These are phyloP conservation scores for Branchellion lobata DNA, from an alignment of 2,888 invertebrate genomes.

Conservation along the genomic window DNA sequence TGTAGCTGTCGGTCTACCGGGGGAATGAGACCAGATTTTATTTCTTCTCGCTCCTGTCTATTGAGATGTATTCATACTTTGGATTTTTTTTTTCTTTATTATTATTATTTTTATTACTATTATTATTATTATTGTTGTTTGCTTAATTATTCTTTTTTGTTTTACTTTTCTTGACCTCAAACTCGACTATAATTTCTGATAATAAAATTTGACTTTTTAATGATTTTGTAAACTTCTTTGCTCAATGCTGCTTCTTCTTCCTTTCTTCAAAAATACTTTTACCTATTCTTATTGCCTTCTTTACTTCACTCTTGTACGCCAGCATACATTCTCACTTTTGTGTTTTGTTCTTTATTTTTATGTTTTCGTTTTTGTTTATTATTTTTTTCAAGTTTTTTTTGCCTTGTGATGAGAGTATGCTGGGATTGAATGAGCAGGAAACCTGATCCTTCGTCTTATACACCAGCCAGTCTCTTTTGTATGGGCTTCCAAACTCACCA, in stretches of 20 bases:
- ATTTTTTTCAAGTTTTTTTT: not conserved
- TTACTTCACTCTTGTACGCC: not conserved
- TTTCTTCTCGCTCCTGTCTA: too few relatives aligned
- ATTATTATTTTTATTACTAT: constrained; percentile 45
- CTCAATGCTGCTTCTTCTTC: not conserved
- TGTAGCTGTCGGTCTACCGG: too few relatives aligned
- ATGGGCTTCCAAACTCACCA: too few relatives aligned
- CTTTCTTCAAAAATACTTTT: not conserved
- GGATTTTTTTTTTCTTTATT: too few relatives aligned
- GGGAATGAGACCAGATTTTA: too few relatives aligned
- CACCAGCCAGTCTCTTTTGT: too few relatives aligned
- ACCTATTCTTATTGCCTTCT: not conserved
- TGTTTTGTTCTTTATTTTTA: not conserved
- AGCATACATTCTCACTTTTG: not conserved
- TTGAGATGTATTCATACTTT: too few relatives aligned
- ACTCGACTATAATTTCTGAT: too few relatives aligned
- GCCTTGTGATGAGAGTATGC: too few relatives aligned
- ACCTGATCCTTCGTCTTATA: too few relatives aligned
- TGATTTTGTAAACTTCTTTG: not conserved
- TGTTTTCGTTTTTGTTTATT: not conserved
- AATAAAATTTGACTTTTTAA: not conserved
- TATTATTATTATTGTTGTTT: constrained; percentile 34
- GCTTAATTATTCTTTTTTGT: not conserved
- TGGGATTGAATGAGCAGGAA: too few relatives aligned
- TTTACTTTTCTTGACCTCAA: not conserved